A percentile compares a stretch with the other conserved stretches of the same genome.
phyloP scores from a whole-genome alignment of 1,140 invertebrate species.

The Drosophila nasuta region DNA sequence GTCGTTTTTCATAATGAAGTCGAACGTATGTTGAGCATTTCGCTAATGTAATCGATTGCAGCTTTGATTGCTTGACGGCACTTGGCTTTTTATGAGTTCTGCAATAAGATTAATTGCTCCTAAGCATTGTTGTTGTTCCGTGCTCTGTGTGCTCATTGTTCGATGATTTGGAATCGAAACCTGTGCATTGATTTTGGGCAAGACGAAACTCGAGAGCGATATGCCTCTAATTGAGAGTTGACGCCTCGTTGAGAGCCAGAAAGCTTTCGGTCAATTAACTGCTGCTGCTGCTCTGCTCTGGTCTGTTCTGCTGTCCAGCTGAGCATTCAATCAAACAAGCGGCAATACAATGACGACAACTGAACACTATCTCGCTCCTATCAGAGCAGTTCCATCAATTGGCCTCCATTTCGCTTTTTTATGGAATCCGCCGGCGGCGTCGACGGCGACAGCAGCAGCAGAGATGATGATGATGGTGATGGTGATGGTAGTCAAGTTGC shows the following conservation, averaged over 20 bases:
- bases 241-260: slow-evolving; percentile 18
- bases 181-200: slow-evolving; percentile 15
- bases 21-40: slow-evolving; percentile 14
- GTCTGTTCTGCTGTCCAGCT: slow-evolving; percentile 19
- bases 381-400: slow-evolving; percentile 32
- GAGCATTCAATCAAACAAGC: slow-evolving; percentile 41
- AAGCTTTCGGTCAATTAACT: slow-evolving; percentile 43
- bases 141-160: slow-evolving; percentile 13
- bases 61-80: slow-evolving; percentile 20
- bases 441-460: too few relatives aligned
- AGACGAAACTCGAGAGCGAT: slow-evolving; percentile 10
- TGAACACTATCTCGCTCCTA: slow-evolving; percentile 24
- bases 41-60: slow-evolving; percentile 29
- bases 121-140: too few relatives aligned
- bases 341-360: slow-evolving; percentile 33
- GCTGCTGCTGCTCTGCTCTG: slow-evolving; percentile 8
- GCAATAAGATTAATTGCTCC: slow-evolving; percentile 44
- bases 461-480: too few relatives aligned
- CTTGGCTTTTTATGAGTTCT: slow-evolving; percentile 34
- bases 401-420: slow-evolving; percentile 29
- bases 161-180: slow-evolving; percentile 6
- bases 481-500: slow-evolving; percentile 12
- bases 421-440: slow-evolving; percentile 35
- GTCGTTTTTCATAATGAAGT: slow-evolving; percentile 34
- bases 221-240: slow-evolving; percentile 34